Percentiles rank a stretch among this genome's conserved stretches.
phyloP scores from a whole-genome alignment of 2,888 invertebrate genomes.

The Baronia brevicornis region DNA sequence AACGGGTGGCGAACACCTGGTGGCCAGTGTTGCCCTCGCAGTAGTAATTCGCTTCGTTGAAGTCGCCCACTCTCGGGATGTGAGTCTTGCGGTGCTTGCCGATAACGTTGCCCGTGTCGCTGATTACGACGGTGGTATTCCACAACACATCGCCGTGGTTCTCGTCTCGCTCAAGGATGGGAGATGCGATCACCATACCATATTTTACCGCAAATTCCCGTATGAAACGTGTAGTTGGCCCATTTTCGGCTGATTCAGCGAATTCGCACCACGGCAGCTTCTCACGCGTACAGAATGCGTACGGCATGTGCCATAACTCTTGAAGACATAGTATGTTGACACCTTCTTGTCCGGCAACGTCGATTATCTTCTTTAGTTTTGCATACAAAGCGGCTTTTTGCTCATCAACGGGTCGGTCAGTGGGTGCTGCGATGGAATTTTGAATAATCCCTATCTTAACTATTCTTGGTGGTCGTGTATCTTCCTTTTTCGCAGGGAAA shows the following conservation, averaged over 20 bases:
- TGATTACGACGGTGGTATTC: slow-evolving; percentile 96
- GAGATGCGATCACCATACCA: slow-evolving; percentile 95
- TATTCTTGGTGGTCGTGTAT: slow-evolving; percentile 78
- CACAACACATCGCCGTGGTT: slow-evolving; percentile 89
- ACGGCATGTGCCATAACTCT: slow-evolving; percentile 99
- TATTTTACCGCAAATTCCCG: slow-evolving; percentile 84
- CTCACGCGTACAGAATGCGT: slow-evolving; percentile 97
- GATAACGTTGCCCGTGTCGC: slow-evolving; percentile 87
- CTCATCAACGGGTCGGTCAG: slow-evolving; percentile 82
- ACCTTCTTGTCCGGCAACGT: slow-evolving; percentile 84
- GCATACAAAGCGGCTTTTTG: slow-evolving; percentile 87
- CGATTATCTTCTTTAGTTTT: slow-evolving; percentile 83
- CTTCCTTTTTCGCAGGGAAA: slow-evolving; percentile 53
- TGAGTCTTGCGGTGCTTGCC: slow-evolving; percentile 98
- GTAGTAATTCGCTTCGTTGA: slow-evolving; percentile 98
- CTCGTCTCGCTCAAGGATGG: slow-evolving; percentile 94
- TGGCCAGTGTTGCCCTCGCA: slow-evolving; percentile 96
- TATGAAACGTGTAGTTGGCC: slow-evolving; percentile 89
- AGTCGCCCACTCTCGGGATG: slow-evolving; percentile 97
- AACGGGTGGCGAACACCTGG: slow-evolving; percentile 91
- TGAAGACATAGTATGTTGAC: slow-evolving; percentile 96
- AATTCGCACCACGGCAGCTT: slow-evolving; percentile 98
- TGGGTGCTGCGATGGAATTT: slow-evolving; percentile 85
- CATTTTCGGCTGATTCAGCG: slow-evolving; percentile 91
- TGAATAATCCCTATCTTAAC: slow-evolving; percentile 92